Evolutionary conservation across 2,888 invertebrate species (phyloP), one percentile per base, ranked within the genome.

Genomic region (Nomada flava): DNA sequence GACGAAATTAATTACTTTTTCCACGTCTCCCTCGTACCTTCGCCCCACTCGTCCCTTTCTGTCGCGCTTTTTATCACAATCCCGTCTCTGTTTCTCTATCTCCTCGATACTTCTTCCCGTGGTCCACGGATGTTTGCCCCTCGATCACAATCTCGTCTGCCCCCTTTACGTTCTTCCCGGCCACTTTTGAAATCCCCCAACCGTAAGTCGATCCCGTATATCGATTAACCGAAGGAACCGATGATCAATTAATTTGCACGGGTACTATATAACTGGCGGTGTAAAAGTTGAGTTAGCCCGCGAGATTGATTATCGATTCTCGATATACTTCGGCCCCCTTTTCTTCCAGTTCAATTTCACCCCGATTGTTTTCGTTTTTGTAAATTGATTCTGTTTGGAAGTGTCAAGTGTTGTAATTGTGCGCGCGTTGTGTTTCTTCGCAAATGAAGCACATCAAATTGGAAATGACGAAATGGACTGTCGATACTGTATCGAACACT

Each of bases 1-100:
- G 88, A 85, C 89, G 82, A 90, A 90, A 89, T 90, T 90, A 90
- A 90, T 89, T 88, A 89, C 90, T 89, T 89, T 86, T 83, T 73
- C 78, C 26, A 76, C 53, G 13, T 29, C 42, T 50, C 26, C 15
- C 13, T 52, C 55, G 1, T 0, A 47, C 20, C 42, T 62, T n/a
- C 18, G 15, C 44, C 18, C n/a, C 2, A 4, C 20, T 15, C 47
- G 47, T 20, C 50, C 7, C n/a, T 26, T 50, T 26, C 42, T 13
- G 13, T 44, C 55, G n/a, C 18, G 13, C 13, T 23, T 57, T 3
- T 52, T 23, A 42, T 23, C 23, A 47, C 47, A 3, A 10, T 60
- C 11, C 67, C 47, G 18, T 36, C 36, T 18, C 47, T 53, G 2
- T 47, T 23, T 36, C 62, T 15, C 10, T 36, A 13, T 47, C 55